Evolutionary conservation across 2,888 invertebrate species (phyloP), one percentile per base, ranked within the genome.

Genomic region (Polydrusus pterygomalis): DNA sequence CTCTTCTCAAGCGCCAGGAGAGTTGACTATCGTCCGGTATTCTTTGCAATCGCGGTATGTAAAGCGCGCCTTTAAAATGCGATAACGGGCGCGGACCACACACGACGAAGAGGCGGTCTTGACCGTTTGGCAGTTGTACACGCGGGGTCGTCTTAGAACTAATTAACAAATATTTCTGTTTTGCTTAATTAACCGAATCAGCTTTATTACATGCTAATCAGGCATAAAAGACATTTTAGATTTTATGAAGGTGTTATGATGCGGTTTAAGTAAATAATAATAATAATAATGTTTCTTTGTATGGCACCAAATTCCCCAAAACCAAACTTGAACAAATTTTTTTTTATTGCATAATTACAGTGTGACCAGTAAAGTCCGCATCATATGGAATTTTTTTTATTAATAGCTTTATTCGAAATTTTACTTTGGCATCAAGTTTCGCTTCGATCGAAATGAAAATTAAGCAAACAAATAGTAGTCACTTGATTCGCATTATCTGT

Each of bases 61-160:
- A 65, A 72, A 71, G 38, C 58, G 67, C 67, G 73, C 73, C 67
- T 73, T 73, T 73, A 73, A 73, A 20, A 58, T 49, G 64, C 60
- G 68, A 73, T 73, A 67, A 73, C 65, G 67, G 65, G 56, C 63
- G 67, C 58, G 60, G 73, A 73, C 73, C 73, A 73, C 73, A 73
- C 73, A 73, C 73, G 73, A 49, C 30, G 73, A 17, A 49, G 40
- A 58, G 68, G 13, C 67, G 38, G 47, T 70, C 63, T 79, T 62
- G 49, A 60, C 47, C 60, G 17, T 25, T 60, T 38, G 49, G 13
- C 38, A 13, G 47, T 8, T 47, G 17, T n/a, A 3, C n/a, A 47
- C 8, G 10, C 67, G 51, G 67, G 54, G 17, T 49, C 25, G 49
- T 49, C 67, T 63, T 63, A 45, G 45, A 13, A 58, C 20, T 25